A percentile compares a stretch with the other conserved stretches of the same genome.
Evolutionary conservation across 1,140 invertebrate species (phyloP).

Genomic region (Octopus bimaculoides): DNA sequence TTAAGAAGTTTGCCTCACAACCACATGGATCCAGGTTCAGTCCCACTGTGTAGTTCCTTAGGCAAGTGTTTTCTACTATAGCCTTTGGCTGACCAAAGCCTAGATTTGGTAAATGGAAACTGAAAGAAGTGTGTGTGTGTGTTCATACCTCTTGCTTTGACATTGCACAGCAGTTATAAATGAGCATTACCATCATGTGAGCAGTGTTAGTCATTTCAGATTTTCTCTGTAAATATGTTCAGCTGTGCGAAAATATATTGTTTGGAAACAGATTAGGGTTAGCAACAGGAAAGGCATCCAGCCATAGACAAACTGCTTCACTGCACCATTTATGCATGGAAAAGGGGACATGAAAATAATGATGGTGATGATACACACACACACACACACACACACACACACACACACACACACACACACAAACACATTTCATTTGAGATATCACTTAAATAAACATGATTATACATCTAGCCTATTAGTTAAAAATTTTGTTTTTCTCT

Average conservation of each 20-base stretch:
- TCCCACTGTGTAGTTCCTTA: too few relatives aligned
- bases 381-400: not conserved
- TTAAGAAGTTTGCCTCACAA: too few relatives aligned
- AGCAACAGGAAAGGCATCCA: too few relatives aligned
- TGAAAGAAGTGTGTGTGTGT: not conserved
- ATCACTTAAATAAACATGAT: not conserved
- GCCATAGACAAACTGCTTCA: not conserved
- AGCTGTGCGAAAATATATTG: too few relatives aligned
- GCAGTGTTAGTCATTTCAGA: too few relatives aligned
- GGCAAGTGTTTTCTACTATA: too few relatives aligned
- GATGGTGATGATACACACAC: not conserved
- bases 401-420: not conserved
- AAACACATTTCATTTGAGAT: not conserved
- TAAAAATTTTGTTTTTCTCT: conserved; percentile 14
- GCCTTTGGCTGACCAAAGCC: too few relatives aligned
- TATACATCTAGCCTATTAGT: not conserved
- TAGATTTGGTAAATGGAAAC: too few relatives aligned
- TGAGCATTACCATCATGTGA: not conserved
- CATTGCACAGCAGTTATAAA: not conserved
- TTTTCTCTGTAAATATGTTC: too few relatives aligned
- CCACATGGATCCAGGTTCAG: too few relatives aligned
- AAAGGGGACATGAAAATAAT: not conserved
- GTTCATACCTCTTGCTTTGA: not conserved
- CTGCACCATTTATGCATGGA: not conserved
- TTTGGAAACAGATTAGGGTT: too few relatives aligned